These are phyloP conservation scores for Chrysemys picta DNA, from an alignment of 2,113 vertebrate genomes.

Conservation along the genomic window DNA sequence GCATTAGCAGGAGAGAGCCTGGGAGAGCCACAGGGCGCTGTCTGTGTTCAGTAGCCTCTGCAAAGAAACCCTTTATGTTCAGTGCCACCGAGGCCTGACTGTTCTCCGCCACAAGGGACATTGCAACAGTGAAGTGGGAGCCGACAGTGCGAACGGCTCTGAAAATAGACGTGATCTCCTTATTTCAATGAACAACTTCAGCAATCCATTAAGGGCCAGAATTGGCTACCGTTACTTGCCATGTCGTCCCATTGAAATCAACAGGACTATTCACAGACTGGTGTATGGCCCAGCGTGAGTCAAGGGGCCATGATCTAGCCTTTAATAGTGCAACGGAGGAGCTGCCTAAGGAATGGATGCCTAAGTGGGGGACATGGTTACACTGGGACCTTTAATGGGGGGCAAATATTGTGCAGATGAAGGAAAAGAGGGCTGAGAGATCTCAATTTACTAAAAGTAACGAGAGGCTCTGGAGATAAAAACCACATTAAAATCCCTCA, in stretches of 20 bases:
- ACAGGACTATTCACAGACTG: neutral
- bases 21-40: too few relatives aligned
- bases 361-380: constrained; percentile 60
- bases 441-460: neutral
- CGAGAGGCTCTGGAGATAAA: accelerated
- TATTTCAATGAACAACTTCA: accelerated
- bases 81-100: neutral
- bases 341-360: constrained; percentile 66
- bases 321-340: neutral
- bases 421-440: constrained; percentile 10
- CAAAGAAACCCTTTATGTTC: neutral
- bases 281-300: accelerated
- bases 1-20: accelerated
- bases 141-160: too few relatives aligned
- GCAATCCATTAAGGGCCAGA: neutral
- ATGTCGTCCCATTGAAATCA: neutral
- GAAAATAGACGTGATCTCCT: neutral
- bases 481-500: neutral
- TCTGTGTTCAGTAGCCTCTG: neutral
- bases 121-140: neutral
- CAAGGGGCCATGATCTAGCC: neutral
- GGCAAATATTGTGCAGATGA: neutral
- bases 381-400: neutral
- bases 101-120: neutral
- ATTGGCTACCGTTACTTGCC: accelerated